Conservation (phyloP, 2,888 invertebrate genomes). For the Drosophila pegasa region DNA sequence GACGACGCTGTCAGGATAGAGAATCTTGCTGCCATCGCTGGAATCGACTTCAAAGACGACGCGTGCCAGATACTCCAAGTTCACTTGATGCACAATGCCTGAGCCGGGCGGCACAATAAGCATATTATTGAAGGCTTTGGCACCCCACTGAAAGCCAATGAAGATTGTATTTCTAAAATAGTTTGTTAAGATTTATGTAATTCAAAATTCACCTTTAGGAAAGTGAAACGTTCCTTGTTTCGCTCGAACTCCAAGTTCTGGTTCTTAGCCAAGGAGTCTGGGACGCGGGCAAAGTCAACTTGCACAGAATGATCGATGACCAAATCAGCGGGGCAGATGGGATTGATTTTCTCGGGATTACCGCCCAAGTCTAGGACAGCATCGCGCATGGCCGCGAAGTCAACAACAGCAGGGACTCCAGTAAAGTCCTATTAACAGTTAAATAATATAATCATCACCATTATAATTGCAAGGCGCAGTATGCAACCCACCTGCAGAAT, state of each 20-base stretch:
- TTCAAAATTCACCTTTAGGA: constrained; percentile 91
- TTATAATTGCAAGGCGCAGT: background rate
- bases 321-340: constrained; percentile 97
- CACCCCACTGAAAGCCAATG: constrained; percentile 92
- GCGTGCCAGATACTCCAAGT: constrained; percentile 96
- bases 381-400: constrained; percentile 99
- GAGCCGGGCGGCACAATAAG: constrained; percentile 98
- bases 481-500: constrained; percentile 91
- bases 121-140: constrained; percentile 97
- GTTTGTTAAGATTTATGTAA: background rate
- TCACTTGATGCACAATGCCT: constrained; percentile 99
- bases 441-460: background rate
- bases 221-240: constrained; percentile 97
- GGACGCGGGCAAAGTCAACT: constrained; percentile 95
- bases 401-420: constrained; percentile 99
- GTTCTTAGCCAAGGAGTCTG: constrained; percentile 95
- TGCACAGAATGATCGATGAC: constrained; percentile 99
- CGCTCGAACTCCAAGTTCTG: constrained; percentile 97
- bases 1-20: constrained; percentile 96
- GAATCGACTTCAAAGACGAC: constrained; percentile 92
- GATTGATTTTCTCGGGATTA: constrained; percentile 97
- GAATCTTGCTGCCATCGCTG: constrained; percentile 83
- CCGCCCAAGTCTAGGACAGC: constrained; percentile 95
- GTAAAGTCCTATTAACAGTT: constrained; percentile 90
- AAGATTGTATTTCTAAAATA: background rate